phyloP scores from a whole-genome alignment of 2,113 vertebrate species.

The Istiophorus platypterus region DNA sequence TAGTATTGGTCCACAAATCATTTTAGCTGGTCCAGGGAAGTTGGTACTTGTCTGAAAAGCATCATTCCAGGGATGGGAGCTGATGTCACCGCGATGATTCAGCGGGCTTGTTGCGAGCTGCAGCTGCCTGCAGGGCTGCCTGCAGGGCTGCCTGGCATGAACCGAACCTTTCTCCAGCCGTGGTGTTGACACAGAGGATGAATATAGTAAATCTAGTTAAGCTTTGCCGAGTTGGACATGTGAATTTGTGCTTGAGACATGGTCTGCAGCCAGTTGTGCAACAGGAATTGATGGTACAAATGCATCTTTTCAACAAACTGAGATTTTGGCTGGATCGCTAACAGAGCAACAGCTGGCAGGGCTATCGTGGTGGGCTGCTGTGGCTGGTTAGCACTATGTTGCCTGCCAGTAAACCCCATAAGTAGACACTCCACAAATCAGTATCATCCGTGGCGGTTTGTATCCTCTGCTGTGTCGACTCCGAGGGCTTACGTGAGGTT shows the following conservation, averaged over 20 bases:
- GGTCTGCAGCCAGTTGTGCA: too few relatives aligned
- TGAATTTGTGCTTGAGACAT: too few relatives aligned
- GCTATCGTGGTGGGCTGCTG: too few relatives aligned
- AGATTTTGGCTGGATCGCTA: not conserved
- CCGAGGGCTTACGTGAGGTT: not conserved
- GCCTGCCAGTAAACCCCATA: too few relatives aligned
- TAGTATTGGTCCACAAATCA: not conserved
- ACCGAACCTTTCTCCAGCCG: constrained; percentile 11
- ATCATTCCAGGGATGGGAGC: not conserved
- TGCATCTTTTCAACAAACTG: not conserved
- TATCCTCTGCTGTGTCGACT: not conserved
- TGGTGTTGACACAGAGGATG: constrained; percentile 22
- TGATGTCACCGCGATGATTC: constrained; percentile 27
- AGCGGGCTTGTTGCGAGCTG: constrained; percentile 44
- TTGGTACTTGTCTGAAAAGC: constrained; percentile 18
- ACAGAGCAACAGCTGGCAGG: too few relatives aligned
- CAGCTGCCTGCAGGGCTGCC: constrained; percentile 33
- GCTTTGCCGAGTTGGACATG: too few relatives aligned
- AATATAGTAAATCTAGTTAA: not conserved
- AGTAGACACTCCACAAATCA: too few relatives aligned
- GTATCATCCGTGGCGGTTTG: not conserved
- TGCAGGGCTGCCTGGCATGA: not conserved
- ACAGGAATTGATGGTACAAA: too few relatives aligned
- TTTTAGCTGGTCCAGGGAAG: not conserved
- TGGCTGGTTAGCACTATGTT: too few relatives aligned